Conservation (phyloP, 2,113 vertebrate genomes). For the Vireo altiloquus region DNA sequence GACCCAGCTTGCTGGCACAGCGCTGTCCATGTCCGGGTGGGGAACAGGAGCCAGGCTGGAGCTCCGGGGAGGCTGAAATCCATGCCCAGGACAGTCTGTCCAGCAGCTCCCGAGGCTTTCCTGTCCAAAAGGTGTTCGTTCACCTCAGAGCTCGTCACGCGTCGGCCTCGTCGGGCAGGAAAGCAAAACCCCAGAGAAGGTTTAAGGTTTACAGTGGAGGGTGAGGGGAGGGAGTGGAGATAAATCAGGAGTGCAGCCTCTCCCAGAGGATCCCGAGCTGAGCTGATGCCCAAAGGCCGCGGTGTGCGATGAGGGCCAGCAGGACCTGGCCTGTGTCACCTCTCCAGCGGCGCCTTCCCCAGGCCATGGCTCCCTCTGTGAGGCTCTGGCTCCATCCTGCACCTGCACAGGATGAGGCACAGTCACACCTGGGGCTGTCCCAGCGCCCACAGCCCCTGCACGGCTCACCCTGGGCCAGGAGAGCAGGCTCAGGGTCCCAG, state of each 20-base stretch:
- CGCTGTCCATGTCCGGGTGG: background rate
- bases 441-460: background rate
- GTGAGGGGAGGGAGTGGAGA: background rate
- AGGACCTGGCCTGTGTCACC: background rate
- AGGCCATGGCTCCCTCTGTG: background rate
- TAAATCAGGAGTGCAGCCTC: too few relatives aligned
- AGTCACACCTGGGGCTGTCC: background rate
- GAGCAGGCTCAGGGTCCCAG: background rate
- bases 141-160: background rate
- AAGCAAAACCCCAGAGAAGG: background rate
- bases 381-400: background rate
- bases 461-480: background rate
- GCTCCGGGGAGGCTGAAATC: background rate
- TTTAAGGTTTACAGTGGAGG: background rate
- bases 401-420: background rate
- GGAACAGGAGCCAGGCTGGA: background rate
- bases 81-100: background rate
- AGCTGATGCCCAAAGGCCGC: background rate
- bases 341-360: background rate
- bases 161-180: background rate
- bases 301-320: background rate
- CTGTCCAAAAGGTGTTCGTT: accelerated
- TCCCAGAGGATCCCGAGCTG: background rate
- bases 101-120: background rate
- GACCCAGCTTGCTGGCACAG: accelerated